These are phyloP conservation scores for Sciurus carolinensis DNA, from an alignment of 2,797 vertebrate genomes.

Conservation along the genomic window DNA sequence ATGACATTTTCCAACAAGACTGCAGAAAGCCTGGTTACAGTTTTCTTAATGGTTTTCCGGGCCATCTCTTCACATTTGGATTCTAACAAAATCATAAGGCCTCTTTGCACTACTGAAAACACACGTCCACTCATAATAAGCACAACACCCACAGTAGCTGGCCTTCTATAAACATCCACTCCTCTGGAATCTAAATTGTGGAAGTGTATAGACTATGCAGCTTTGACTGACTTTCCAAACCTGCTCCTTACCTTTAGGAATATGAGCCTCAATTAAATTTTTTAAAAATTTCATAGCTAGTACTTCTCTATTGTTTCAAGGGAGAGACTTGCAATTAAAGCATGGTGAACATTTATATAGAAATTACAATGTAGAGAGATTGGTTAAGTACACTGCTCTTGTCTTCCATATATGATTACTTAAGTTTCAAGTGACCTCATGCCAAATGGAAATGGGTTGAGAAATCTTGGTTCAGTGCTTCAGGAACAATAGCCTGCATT, in stretches of 20 bases:
- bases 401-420: conserved; percentile 88
- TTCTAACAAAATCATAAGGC: conserved; percentile 7
- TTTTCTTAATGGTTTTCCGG: conserved; percentile 61
- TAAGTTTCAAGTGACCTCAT: conserved; percentile 89
- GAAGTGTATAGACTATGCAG: conserved; percentile 28
- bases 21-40: conserved; percentile 67
- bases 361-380: conserved; percentile 62
- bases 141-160: not conserved
- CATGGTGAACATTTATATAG: conserved; percentile 57
- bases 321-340: conserved; percentile 76
- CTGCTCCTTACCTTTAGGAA: conserved; percentile 49
- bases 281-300: conserved; percentile 40
- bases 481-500: conserved; percentile 90
- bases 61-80: conserved; percentile 65
- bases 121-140: conserved; percentile 53
- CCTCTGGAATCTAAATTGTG: conserved; percentile 55
- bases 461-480: conserved; percentile 90
- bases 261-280: conserved; percentile 63
- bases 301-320: conserved; percentile 70
- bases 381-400: conserved; percentile 80
- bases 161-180: conserved; percentile 66
- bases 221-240: conserved; percentile 62
- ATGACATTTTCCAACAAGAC: conserved; percentile 76
- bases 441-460: conserved; percentile 90
- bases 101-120: conserved; percentile 85